Conservation (phyloP, 1,140 invertebrate species). For the Hydropsyche tenuis region DNA sequence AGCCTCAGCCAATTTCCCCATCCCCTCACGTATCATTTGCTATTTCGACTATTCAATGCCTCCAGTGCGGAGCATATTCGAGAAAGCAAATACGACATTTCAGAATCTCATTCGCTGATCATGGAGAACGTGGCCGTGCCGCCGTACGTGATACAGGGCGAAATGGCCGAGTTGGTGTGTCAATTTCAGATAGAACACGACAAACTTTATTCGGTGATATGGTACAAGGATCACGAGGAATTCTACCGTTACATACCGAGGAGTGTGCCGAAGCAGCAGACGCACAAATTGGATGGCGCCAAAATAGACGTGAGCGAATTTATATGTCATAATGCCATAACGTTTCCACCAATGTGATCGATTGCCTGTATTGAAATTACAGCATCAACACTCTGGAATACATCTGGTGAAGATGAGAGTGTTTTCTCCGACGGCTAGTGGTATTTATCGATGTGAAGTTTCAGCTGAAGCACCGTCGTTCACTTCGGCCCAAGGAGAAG, state of each 20-base stretch:
- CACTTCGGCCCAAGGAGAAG: conserved; percentile 66
- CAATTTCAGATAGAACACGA: conserved; percentile 69
- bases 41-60: conserved; percentile 3
- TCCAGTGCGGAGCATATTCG: no score
- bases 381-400: conserved; percentile 64
- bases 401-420: conserved; percentile 65
- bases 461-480: conserved; percentile 75
- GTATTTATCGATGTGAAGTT: conserved; percentile 74
- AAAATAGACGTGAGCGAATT: conserved; percentile 70
- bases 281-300: conserved; percentile 70
- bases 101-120: conserved; percentile 58
- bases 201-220: conserved; percentile 76
- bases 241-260: conserved; percentile 77
- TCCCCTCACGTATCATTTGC: not conserved
- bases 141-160: conserved; percentile 69
- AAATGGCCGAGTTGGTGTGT: conserved; percentile 70
- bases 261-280: conserved; percentile 63
- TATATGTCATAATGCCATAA: not conserved
- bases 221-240: conserved; percentile 84
- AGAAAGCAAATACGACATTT: not conserved
- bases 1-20: not conserved
- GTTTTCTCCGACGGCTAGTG: conserved; percentile 69
- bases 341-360: not conserved
- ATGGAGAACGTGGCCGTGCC: conserved; percentile 70
- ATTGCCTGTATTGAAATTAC: conserved; percentile 20